These are phyloP conservation scores for Platysternon megacephalum DNA, from an alignment of 2,113 vertebrate species.

Conservation along the genomic window DNA sequence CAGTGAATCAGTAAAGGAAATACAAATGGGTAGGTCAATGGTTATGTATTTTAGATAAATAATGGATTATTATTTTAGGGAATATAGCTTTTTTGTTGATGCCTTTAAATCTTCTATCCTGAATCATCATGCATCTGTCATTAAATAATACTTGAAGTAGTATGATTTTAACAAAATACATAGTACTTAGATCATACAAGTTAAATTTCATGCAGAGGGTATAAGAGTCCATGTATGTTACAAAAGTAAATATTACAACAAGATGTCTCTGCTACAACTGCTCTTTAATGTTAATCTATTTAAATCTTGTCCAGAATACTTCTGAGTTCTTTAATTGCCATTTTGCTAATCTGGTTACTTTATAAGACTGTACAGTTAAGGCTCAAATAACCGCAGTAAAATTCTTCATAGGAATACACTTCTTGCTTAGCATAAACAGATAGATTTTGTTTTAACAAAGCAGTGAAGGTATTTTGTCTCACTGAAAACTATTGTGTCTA, in stretches of 20 bases:
- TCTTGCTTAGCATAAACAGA: neutral
- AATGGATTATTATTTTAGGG: slow-evolving; percentile 57
- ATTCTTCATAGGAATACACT: slow-evolving; percentile 1
- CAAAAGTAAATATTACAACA: slow-evolving; percentile 34
- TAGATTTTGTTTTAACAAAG: neutral
- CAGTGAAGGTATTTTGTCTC: neutral
- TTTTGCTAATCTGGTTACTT: slow-evolving; percentile 23
- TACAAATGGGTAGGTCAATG: slow-evolving; percentile 67
- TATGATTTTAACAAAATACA: slow-evolving; percentile 34
- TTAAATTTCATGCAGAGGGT: slow-evolving; percentile 27
- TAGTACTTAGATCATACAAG: neutral
- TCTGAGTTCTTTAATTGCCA: neutral
- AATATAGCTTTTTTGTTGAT: slow-evolving; percentile 44
- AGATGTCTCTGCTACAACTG: neutral
- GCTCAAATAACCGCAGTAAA: neutral
- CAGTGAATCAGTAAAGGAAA: slow-evolving; percentile 74
- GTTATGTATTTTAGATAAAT: slow-evolving; percentile 58
- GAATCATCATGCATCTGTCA: slow-evolving; percentile 37
- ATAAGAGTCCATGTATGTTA: neutral
- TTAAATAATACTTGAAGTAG: slow-evolving; percentile 49
- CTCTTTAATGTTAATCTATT: slow-evolving; percentile 19
- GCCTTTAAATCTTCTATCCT: slow-evolving; percentile 37
- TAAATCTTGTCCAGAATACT: slow-evolving; percentile 24
- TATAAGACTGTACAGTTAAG: slow-evolving; percentile 12
- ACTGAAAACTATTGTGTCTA: neutral